Percentiles rank a stretch among this genome's conserved stretches.
phyloP scores from a whole-genome alignment of 2,797 vertebrate species.

The Amazona finschi region DNA sequence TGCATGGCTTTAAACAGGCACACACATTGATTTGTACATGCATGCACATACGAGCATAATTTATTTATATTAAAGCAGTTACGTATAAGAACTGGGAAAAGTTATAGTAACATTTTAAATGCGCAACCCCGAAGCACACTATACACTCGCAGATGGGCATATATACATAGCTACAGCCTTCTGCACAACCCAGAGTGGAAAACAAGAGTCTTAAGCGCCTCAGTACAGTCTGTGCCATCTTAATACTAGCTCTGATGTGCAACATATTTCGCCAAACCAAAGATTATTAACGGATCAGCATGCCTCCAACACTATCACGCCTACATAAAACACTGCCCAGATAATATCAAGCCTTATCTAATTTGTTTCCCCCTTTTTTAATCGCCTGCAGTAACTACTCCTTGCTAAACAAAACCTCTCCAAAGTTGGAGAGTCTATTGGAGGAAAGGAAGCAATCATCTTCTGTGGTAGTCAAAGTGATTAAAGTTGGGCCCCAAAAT shows the following conservation, averaged over 20 bases:
- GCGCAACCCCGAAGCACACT: background rate
- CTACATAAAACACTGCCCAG: constrained; percentile 32
- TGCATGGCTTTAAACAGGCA: background rate
- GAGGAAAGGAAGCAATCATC: constrained; percentile 77
- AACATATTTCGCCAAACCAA: constrained; percentile 37
- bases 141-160: fast-evolving
- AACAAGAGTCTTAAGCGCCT: background rate
- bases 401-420: constrained; percentile 63
- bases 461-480: constrained; percentile 71
- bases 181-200: background rate
- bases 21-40: background rate
- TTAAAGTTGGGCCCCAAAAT: constrained; percentile 77
- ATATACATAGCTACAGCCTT: background rate
- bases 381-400: constrained; percentile 29
- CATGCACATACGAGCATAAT: background rate
- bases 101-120: background rate
- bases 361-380: constrained; percentile 33
- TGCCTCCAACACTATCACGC: constrained; percentile 39
- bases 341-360: constrained; percentile 26
- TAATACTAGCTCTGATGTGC: background rate
- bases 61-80: background rate
- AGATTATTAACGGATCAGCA: constrained; percentile 47
- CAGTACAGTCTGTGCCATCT: background rate
- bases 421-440: constrained; percentile 58
- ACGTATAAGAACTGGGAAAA: background rate